Evolutionary conservation across 2,888 invertebrate genomes (phyloP), one percentile per base, ranked within the genome.

Genomic region (Cheilosia urbana): DNA sequence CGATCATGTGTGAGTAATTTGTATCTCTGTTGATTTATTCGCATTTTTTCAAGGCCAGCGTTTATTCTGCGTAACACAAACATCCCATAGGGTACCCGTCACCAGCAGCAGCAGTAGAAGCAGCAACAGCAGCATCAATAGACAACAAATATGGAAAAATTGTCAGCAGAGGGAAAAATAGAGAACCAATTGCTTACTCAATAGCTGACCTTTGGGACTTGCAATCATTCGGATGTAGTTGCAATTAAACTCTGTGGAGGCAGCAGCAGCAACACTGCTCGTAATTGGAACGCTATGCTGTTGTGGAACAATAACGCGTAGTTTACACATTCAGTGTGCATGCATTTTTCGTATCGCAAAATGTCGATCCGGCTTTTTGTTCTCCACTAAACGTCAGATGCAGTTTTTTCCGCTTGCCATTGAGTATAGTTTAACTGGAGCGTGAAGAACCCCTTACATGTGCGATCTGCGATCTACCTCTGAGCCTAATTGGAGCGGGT

Each of bases 201-300:
- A 55, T 55, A 34, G 62, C 42, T 84, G 69, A 84, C 84, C 84
- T 80, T 76, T 84, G 68, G 45, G 79, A 79, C 57, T 58, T 69
- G 68, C 69, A 72, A 78, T 73, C 57, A 34, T 63, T 71, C 53
- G 58, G 58, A 47, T 71, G 71, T 13, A 58, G 17, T 57, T 55
- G 68, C 55, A 55, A 68, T 55, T 68, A 68, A 55, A 55, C 68
- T 37, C 63, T 24, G 34, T 34, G 19, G 34, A 42, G 60, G 45
- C 45, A 45, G 45, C 45, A 45, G 45, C 45, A 47, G 47, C 21
- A 47, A 45, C 45, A 6, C 34, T n/a, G n/a, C n/a, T 65, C 65
- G 51, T 37, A 51, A 65, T 37, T 47, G 47, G 47, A 42, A 27
- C 45, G 27, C 17, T 34, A 58, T 58, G 58, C 37, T 63, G 63